These are phyloP conservation scores for Rhyzopertha dominica DNA, from an alignment of 1,140 invertebrate genomes.

Conservation along the genomic window DNA sequence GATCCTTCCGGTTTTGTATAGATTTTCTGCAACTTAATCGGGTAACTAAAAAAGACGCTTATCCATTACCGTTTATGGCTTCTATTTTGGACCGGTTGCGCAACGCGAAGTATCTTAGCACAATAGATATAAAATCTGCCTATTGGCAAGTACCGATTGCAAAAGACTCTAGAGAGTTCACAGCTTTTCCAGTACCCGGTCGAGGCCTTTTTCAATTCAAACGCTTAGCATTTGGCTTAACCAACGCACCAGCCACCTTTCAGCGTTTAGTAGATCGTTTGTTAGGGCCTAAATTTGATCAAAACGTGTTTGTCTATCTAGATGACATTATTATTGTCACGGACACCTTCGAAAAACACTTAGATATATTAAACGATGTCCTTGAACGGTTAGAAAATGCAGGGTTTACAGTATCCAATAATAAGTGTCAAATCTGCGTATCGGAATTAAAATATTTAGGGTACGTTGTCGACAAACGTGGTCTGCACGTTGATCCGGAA, in stretches of 20 bases:
- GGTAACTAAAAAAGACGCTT: too few species aligned
- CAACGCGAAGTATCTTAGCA: conserved; percentile 32
- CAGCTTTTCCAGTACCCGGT: conserved; percentile 34
- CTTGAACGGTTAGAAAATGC: too few species aligned
- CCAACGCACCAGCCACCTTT: conserved; percentile 18
- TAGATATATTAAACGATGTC: conserved; percentile 23
- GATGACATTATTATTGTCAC: conserved; percentile 36
- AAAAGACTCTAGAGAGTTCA: conserved; percentile 30
- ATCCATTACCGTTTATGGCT: too few species aligned
- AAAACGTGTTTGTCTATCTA: conserved; percentile 17
- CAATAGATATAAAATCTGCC: conserved; percentile 33
- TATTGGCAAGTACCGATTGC: conserved; percentile 38
- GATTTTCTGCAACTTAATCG: too few species aligned
- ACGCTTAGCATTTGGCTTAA: conserved; percentile 33
- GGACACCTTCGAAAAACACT: conserved; percentile 30
- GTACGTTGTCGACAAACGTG: conserved; percentile 31
- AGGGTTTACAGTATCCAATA: conserved; percentile 20
- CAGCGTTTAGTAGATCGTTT: conserved; percentile 30
- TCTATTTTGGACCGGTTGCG: conserved; percentile 32
- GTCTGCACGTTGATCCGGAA: conserved; percentile 39
- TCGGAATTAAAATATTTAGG: conserved; percentile 30
- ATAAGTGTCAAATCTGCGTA: conserved; percentile 32
- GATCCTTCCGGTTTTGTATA: too few species aligned
- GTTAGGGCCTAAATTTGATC: conserved; percentile 22
- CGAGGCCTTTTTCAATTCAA: conserved; percentile 36